These are phyloP conservation scores for Morpho achilles DNA, from an alignment of 2,888 invertebrate genomes.

Conservation along the genomic window DNA sequence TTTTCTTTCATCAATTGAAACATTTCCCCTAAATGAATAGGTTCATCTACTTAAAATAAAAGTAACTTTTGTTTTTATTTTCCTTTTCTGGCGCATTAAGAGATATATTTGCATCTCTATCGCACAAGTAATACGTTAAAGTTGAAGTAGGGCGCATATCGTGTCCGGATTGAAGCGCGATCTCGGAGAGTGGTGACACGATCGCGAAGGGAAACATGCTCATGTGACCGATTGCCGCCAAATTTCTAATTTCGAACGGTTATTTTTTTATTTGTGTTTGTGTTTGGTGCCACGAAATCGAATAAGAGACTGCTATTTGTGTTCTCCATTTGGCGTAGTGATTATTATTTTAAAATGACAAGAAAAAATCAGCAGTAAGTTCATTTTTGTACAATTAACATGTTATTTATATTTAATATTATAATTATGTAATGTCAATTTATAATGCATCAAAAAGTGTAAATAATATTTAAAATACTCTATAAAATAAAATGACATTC, in stretches of 20 bases:
- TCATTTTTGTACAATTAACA: conserved; percentile 37
- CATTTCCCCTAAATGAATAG: too few relatives aligned
- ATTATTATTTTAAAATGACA: conserved; percentile 28
- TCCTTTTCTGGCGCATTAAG: conserved; percentile 16
- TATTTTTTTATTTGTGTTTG: conserved; percentile 41
- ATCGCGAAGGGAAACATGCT: conserved; percentile 69
- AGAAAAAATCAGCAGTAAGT: conserved; percentile 36
- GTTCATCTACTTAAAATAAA: neutral
- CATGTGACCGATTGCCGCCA: conserved; percentile 70
- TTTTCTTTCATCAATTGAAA: too few relatives aligned
- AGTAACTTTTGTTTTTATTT: neutral
- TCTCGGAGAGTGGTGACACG: conserved; percentile 72
- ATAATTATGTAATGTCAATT: neutral
- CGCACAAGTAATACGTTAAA: conserved; percentile 53
- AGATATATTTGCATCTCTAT: conserved; percentile 47
- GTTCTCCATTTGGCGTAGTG: conserved; percentile 18
- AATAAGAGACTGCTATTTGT: conserved; percentile 28
- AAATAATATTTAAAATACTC: too few relatives aligned
- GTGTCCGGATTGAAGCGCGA: conserved; percentile 66
- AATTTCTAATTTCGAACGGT: conserved; percentile 49
- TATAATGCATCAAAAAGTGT: too few relatives aligned
- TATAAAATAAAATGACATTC: too few relatives aligned
- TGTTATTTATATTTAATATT: conserved; percentile 7
- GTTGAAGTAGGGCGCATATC: conserved; percentile 71
- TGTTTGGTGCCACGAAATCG: conserved; percentile 39